Evolutionary conservation across 2,888 invertebrate species (phyloP).

Genomic region (Hoplodrina ambigua): DNA sequence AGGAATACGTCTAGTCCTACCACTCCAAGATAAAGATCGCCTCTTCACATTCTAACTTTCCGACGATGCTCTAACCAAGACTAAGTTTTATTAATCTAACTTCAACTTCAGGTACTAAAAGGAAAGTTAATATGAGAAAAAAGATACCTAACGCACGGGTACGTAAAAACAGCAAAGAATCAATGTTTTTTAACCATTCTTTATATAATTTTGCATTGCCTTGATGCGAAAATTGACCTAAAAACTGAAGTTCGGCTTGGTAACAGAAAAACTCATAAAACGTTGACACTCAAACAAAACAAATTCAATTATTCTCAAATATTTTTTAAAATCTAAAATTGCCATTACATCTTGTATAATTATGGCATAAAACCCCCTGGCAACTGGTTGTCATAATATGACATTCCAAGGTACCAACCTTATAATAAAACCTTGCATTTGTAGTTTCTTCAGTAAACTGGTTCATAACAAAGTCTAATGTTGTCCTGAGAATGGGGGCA

Average conservation of each 20-base stretch:
- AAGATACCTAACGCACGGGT: neutral
- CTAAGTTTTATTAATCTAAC: neutral
- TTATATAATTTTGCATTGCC: neutral
- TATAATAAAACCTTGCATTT: slow-evolving; percentile 22
- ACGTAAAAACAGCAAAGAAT: neutral
- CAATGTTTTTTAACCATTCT: too few relatives aligned
- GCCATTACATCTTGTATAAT: neutral
- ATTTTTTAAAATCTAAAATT: neutral
- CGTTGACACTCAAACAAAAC: too few relatives aligned
- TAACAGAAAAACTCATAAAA: too few relatives aligned
- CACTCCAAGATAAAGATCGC: neutral
- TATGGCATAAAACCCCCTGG: neutral
- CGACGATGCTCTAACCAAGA: neutral
- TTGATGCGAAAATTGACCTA: neutral
- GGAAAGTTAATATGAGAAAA: slow-evolving; percentile 2
- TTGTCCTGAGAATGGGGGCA: slow-evolving; percentile 52
- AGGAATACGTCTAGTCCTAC: neutral
- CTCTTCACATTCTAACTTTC: neutral
- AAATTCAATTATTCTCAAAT: neutral
- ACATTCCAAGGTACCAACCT: slow-evolving; percentile 21
- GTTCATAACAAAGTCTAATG: slow-evolving; percentile 39
- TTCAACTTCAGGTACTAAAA: neutral
- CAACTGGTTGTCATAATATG: slow-evolving; percentile 9
- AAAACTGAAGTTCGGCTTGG: neutral
- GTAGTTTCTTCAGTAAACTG: slow-evolving; percentile 37